Evolutionary conservation across 2,113 vertebrate species (phyloP).

Genomic region (Vulpes lagopus): DNA sequence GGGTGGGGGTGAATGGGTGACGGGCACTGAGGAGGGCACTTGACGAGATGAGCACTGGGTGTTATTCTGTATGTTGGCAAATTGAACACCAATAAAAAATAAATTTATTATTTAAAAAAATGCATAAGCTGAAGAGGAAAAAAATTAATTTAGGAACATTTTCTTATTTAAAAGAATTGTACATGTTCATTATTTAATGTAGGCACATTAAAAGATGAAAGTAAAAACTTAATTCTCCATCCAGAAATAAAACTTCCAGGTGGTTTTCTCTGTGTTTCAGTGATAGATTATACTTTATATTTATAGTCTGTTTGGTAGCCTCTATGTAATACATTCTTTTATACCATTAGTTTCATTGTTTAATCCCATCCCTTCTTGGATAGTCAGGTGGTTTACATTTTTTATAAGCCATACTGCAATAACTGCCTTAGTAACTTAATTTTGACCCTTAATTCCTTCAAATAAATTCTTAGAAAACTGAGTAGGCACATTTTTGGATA

Average conservation of each 20-base stretch:
- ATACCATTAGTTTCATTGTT: neutral
- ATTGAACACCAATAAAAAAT: no score
- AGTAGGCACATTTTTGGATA: neutral
- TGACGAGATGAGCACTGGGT: no score
- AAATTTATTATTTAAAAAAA: no score
- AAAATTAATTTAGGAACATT: neutral
- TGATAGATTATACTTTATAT: neutral
- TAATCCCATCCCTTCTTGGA: neutral
- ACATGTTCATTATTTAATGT: neutral
- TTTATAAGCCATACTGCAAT: neutral
- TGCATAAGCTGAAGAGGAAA: neutral
- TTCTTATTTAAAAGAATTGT: constrained; percentile 16
- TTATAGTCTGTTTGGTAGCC: neutral
- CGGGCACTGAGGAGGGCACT: no score
- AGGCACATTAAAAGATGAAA: constrained; percentile 24
- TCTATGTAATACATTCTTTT: neutral
- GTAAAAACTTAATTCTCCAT: constrained; percentile 39
- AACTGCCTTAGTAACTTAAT: constrained; percentile 31
- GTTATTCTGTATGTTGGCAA: no score
- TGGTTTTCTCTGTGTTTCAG: constrained; percentile 23
- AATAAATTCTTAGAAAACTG: constrained; percentile 39
- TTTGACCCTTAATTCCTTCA: constrained; percentile 39
- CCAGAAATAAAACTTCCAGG: constrained; percentile 32
- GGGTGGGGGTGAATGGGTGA: no score
- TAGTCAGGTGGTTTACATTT: constrained; percentile 10